Evolutionary conservation across 1,140 invertebrate genomes (phyloP), one percentile per base, ranked within the genome.

Genomic region (Dendrolimus punctatus): DNA sequence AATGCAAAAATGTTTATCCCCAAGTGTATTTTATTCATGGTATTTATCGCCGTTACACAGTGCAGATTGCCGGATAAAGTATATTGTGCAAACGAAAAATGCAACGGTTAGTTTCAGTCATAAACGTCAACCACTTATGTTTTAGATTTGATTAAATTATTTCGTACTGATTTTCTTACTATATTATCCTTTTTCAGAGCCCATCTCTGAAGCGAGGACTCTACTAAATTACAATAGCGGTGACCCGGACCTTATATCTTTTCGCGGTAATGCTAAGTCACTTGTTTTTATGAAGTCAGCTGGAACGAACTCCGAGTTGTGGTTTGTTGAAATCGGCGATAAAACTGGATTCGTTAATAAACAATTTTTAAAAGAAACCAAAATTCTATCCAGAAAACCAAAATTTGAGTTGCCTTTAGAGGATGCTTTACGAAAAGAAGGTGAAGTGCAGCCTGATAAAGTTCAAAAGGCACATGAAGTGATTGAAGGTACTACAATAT

Each of bases 301-400:
- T 70, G 93, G 92, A 36, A 87, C 64, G 4, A 89, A 91, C 61
- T 70, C 64, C 6, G 90, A 92, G 59, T 76, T 94, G 53, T 95
- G 94, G 93, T 93, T 91, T 63, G 92, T 91, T 36, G 90, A 91
- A 80, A 90, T 94, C 39, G 89, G 91, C 72, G 93, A 92, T 38
- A 89, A 88, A 67, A 79, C 88, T 61, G 94, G 94, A 45, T 95
- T 94, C 80, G 90, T 90, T 36, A 91, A 91, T 44, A 87, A 88
- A 49, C 74, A 76, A 8, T 90, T 92, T 75, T 64, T 88, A 55
- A 71, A 64, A 61, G 84, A 86, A 72, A 59, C 49, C 39, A 85
- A 80, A 72, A 58, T 81, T 60, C 55, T 73, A 38, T 64, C 68
- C 38, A 73, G 71, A 46, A 64, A 62, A 45, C 70, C 76, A 37